Conservation (phyloP, 2,113 vertebrate species). For the Ameiurus melas region DNA sequence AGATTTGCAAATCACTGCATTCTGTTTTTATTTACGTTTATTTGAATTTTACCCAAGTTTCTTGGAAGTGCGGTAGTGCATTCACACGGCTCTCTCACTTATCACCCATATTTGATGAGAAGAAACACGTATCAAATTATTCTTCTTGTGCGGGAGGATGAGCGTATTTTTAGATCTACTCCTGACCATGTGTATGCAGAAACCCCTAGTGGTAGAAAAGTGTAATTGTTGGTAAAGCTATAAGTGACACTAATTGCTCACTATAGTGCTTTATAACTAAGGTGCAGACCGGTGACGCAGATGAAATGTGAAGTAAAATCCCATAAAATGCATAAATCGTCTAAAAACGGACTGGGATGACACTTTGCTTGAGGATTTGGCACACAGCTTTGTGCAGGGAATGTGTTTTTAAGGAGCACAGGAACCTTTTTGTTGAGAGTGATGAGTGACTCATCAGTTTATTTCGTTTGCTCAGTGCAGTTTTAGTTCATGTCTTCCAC, state of each 20-base stretch:
- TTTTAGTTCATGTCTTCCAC: not conserved
- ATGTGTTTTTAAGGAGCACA: not conserved
- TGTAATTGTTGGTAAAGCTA: not conserved
- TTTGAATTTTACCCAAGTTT: no score
- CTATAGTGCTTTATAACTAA: not conserved
- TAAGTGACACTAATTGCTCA: not conserved
- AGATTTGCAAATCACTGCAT: no score
- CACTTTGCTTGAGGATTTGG: not conserved
- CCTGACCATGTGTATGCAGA: not conserved
- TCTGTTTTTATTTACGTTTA: no score
- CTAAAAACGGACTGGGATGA: not conserved
- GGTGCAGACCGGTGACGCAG: not conserved
- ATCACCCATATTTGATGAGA: not conserved
- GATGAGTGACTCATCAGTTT: conserved; percentile 7
- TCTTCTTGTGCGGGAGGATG: not conserved
- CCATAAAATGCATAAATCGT: not conserved
- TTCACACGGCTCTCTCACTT: not conserved
- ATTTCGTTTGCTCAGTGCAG: not conserved
- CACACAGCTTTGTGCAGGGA: not conserved
- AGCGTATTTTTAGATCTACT: not conserved
- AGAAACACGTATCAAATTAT: not conserved
- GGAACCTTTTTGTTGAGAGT: not conserved
- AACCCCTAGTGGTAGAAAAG: conserved; percentile 7
- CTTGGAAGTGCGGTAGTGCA: not conserved
- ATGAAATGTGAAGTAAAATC: not conserved